Conservation (phyloP, 2,888 invertebrate species). For the Andrena flavipes region DNA sequence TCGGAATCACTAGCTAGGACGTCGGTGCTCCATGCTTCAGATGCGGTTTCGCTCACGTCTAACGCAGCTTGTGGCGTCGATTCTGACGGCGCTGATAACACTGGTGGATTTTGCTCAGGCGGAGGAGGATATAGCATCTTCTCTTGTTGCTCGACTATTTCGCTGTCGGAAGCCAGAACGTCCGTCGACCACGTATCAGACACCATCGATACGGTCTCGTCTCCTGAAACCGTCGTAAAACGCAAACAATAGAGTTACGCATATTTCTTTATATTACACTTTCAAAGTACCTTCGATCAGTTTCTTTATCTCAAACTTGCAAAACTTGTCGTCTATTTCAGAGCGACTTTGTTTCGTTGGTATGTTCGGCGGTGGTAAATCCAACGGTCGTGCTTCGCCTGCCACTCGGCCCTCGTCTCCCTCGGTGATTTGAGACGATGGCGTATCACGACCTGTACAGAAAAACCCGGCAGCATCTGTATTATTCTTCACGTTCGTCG, state of each 20-base stretch:
- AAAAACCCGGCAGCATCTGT: not conserved
- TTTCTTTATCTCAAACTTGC: conserved; percentile 97
- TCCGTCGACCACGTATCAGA: conserved; percentile 99
- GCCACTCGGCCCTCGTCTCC: conserved; percentile 83
- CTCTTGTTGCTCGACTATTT: conserved; percentile 93
- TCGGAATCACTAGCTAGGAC: conserved; percentile 97
- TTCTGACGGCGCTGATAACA: conserved; percentile 77
- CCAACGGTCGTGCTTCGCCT: conserved; percentile 81
- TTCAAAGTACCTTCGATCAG: conserved; percentile 85
- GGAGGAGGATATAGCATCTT: conserved; percentile 82
- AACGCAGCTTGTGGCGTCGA: conserved; percentile 85
- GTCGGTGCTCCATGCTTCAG: conserved; percentile 99
- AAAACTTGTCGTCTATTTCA: conserved; percentile 99
- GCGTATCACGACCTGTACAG: conserved; percentile 93
- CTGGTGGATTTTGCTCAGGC: conserved; percentile 64
- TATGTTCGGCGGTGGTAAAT: conserved; percentile 83
- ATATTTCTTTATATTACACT: not conserved
- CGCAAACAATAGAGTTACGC: no score
- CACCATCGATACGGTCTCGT: conserved; percentile 98
- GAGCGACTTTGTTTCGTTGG: conserved; percentile 93
- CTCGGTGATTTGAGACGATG: conserved; percentile 96
- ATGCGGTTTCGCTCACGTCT: conserved; percentile 96
- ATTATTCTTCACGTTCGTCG: not conserved
- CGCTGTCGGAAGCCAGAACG: conserved; percentile 98
- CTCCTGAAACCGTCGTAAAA: conserved; percentile 86